A percentile compares a stretch with the other conserved stretches of the same genome.
Conservation (phyloP, 2,797 vertebrate species). For the Sebastes wilsoni region DNA sequence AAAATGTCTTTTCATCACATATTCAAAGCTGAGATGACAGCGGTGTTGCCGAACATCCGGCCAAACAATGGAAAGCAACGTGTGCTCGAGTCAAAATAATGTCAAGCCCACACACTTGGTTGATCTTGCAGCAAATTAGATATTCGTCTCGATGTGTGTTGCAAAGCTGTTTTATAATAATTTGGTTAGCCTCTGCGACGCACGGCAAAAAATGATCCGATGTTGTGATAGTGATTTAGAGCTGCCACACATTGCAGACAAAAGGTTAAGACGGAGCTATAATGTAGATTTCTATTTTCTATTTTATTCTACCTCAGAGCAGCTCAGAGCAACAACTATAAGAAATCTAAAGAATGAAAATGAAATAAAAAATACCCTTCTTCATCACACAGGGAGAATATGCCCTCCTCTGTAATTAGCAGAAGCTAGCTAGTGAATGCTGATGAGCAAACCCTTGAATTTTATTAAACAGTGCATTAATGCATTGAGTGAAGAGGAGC, state of each 20-base stretch:
- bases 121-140: conserved; percentile 1
- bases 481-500: background rate
- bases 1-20: conserved; percentile 35
- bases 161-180: background rate
- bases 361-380: background rate
- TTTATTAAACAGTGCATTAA: background rate
- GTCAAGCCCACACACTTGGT: background rate
- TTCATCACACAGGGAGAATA: conserved; percentile 19
- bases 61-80: background rate
- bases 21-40: conserved; percentile 36
- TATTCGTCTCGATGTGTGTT: background rate
- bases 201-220: background rate
- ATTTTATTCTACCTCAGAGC: background rate
- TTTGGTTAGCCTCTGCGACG: background rate
- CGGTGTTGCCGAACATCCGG: background rate
- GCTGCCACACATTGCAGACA: background rate
- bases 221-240: conserved; percentile 1
- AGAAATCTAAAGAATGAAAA: conserved; percentile 17
- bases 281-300: background rate
- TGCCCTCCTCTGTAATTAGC: conserved; percentile 10
- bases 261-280: background rate
- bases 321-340: background rate
- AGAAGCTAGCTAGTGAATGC: conserved; percentile 17
- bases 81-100: conserved; percentile 17
- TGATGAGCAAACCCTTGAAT: conserved; percentile 29